Conservation (phyloP, 2,888 invertebrate species). For the Tineola bisselliella region DNA sequence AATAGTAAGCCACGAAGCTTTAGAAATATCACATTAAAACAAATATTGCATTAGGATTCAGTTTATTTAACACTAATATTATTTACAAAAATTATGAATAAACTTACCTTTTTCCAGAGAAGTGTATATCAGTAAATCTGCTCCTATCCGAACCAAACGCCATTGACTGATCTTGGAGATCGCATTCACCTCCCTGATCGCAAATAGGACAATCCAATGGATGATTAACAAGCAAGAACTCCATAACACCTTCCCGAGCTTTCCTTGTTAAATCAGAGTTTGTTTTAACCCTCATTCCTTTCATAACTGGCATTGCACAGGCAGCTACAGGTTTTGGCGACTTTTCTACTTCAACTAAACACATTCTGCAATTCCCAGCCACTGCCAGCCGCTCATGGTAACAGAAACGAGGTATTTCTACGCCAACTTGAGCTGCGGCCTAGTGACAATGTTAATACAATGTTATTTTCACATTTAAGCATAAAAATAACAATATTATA, state of each 20-base stretch:
- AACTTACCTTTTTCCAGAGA: constrained; percentile 87
- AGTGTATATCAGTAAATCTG: constrained; percentile 91
- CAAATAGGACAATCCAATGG: constrained; percentile 99
- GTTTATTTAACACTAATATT: too few relatives aligned
- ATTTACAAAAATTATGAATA: too few relatives aligned
- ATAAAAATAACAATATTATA: not conserved
- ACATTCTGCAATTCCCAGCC: constrained; percentile 99
- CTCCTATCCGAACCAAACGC: constrained; percentile 96
- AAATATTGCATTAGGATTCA: too few relatives aligned
- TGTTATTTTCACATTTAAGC: not conserved
- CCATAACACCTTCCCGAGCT: constrained; percentile 91
- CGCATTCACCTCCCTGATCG: constrained; percentile 96
- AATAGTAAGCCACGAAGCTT: too few relatives aligned
- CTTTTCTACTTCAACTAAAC: constrained; percentile 98
- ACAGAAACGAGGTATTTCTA: constrained; percentile 99
- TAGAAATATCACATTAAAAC: too few relatives aligned
- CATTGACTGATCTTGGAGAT: constrained; percentile 98
- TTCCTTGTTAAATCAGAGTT: constrained; percentile 91
- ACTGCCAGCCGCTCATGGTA: constrained; percentile 98
- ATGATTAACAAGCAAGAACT: constrained; percentile 97
- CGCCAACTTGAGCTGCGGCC: constrained; percentile 94
- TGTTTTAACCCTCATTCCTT: constrained; percentile 98
- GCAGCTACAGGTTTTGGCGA: constrained; percentile 98
- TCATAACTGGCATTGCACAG: constrained; percentile 99
- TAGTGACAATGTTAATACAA: constrained; percentile 37